phyloP scores from a whole-genome alignment of 2,888 invertebrate species.

The Heliconius charithonia region DNA sequence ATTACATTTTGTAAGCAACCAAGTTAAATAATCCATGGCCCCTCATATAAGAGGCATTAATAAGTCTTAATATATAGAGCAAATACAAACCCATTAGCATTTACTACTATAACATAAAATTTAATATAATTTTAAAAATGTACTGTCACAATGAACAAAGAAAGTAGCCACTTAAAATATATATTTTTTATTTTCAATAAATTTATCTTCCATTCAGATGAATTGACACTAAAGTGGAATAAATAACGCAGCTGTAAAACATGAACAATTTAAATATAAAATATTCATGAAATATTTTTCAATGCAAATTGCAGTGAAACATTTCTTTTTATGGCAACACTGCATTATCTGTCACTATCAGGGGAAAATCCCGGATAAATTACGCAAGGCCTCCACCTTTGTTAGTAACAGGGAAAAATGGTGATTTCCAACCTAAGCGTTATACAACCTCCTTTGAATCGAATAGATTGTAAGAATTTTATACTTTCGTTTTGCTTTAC shows the following conservation, averaged over 20 bases:
- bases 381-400: conserved; percentile 58
- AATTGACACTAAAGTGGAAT: conserved; percentile 33
- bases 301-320: conserved; percentile 42
- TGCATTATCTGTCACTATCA: conserved; percentile 67
- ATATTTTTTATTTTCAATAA: conserved; percentile 32
- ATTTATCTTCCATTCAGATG: conserved; percentile 35
- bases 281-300: conserved; percentile 45
- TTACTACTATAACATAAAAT: too few species aligned
- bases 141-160: background rate
- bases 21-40: too few species aligned
- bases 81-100: too few species aligned
- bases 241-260: conserved; percentile 35
- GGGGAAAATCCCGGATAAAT: conserved; percentile 61
- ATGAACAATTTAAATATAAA: conserved; percentile 44
- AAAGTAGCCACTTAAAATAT: conserved; percentile 18
- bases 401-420: conserved; percentile 65
- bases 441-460: conserved; percentile 57
- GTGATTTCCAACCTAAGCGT: conserved; percentile 58
- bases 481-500: conserved; percentile 41
- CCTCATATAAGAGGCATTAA: too few species aligned
- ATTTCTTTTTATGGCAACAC: conserved; percentile 53
- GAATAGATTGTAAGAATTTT: conserved; percentile 50
- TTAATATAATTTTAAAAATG: background rate
- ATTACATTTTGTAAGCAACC: background rate
- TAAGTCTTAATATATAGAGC: too few species aligned